Evolutionary conservation across 2,113 vertebrate genomes (phyloP).

Genomic region (Stigmatopora argus): DNA sequence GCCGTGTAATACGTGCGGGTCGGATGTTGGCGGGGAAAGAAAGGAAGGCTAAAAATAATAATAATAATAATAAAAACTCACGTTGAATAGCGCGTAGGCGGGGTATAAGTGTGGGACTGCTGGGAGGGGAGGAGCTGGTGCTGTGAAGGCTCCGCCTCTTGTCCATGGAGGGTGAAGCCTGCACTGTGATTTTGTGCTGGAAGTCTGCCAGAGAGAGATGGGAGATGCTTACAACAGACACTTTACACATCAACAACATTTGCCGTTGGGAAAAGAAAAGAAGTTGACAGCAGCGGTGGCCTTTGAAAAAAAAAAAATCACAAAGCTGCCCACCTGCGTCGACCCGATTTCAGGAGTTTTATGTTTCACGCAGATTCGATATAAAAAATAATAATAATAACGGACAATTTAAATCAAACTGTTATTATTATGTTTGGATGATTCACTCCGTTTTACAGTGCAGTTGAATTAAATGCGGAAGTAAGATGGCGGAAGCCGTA

Average conservation of each 20-base stretch:
- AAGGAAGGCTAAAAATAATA: background rate
- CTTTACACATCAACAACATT: background rate
- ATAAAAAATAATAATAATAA: too few species aligned
- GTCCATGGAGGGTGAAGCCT: slow-evolving; percentile 90
- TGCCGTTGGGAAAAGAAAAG: background rate
- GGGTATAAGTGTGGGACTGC: slow-evolving; percentile 88
- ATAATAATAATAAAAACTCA: slow-evolving; percentile 56
- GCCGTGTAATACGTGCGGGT: background rate
- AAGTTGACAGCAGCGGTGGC: background rate
- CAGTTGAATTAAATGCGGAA: too few species aligned
- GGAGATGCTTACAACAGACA: background rate
- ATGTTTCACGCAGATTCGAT: too few species aligned
- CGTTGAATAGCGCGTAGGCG: slow-evolving; percentile 90
- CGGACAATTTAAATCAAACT: too few species aligned
- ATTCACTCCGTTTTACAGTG: too few species aligned
- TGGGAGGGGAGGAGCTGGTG: slow-evolving; percentile 84
- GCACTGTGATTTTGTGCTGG: slow-evolving; percentile 96
- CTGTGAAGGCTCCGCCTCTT: slow-evolving; percentile 87
- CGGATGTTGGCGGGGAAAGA: background rate
- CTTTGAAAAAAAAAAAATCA: too few species aligned
- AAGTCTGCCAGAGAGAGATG: slow-evolving; percentile 74
- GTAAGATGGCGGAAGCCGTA: too few species aligned
- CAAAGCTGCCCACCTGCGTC: too few species aligned
- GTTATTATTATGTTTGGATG: too few species aligned
- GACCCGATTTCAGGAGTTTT: too few species aligned